Evolutionary conservation across 1,140 invertebrate genomes (phyloP).

Genomic region (Achroia grisella): DNA sequence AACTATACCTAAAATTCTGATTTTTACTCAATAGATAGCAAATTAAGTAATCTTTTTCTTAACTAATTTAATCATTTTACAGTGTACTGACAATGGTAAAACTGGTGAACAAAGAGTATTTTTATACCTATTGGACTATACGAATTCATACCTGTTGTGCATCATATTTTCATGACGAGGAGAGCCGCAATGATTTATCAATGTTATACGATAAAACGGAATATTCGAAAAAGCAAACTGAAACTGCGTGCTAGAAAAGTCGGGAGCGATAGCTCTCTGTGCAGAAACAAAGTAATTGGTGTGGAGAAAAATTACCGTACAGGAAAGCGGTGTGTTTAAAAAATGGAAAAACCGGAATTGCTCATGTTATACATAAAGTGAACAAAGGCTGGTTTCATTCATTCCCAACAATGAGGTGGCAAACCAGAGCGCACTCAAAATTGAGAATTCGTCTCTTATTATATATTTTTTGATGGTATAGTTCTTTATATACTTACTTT

Average conservation of each 20-base stretch:
- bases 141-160: not conserved
- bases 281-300: constrained; percentile 41
- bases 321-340: constrained; percentile 29
- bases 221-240: constrained; percentile 20
- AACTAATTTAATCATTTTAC: too few species aligned
- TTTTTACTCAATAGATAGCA: too few species aligned
- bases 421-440: not conserved
- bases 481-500: too few species aligned
- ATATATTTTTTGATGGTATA: too few species aligned
- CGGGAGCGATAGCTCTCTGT: constrained; percentile 25
- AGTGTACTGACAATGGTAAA: too few species aligned
- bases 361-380: constrained; percentile 18
- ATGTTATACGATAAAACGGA: constrained; percentile 9
- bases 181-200: constrained; percentile 7
- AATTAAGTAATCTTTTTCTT: too few species aligned
- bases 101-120: too few species aligned
- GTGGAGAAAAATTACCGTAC: constrained; percentile 38
- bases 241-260: constrained; percentile 15
- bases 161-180: not conserved
- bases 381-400: constrained; percentile 28
- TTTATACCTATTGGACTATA: too few species aligned
- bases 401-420: constrained; percentile 18
- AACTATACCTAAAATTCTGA: too few species aligned
- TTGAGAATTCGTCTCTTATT: too few species aligned
- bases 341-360: constrained; percentile 17